phyloP scores from a whole-genome alignment of 2,113 vertebrate species.

The Nesoenas mayeri region DNA sequence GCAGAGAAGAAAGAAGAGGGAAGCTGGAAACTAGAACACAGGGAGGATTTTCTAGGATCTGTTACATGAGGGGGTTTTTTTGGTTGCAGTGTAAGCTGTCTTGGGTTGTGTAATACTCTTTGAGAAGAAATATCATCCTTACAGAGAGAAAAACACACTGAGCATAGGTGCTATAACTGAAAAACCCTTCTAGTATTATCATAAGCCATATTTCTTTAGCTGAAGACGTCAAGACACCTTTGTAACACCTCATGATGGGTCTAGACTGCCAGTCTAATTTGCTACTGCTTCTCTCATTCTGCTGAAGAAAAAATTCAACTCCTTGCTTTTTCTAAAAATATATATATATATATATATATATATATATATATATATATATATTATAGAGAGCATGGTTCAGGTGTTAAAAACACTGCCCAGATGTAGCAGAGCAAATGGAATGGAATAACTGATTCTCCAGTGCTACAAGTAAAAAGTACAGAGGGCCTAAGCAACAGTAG shows the following conservation, averaged over 20 bases:
- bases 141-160: not conserved
- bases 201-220: not conserved
- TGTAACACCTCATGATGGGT: not conserved
- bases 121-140: not conserved
- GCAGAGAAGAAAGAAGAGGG: not conserved
- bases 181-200: not conserved
- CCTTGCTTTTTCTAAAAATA: not conserved
- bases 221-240: conserved; percentile 6
- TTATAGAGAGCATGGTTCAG: not conserved
- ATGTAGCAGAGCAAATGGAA: not conserved
- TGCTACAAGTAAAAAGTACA: not conserved
- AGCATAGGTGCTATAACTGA: not conserved
- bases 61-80: accelerated
- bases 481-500: not conserved
- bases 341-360: too few relatives aligned
- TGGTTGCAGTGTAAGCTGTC: not conserved
- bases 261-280: not conserved
- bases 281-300: not conserved
- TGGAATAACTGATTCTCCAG: not conserved
- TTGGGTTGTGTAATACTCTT: not conserved
- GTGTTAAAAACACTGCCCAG: not conserved
- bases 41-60: not conserved
- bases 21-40: not conserved
- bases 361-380: too few relatives aligned
- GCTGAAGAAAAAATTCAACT: not conserved